phyloP scores from a whole-genome alignment of 2,888 invertebrate genomes.

The Gonocerus acuteangulatus region DNA sequence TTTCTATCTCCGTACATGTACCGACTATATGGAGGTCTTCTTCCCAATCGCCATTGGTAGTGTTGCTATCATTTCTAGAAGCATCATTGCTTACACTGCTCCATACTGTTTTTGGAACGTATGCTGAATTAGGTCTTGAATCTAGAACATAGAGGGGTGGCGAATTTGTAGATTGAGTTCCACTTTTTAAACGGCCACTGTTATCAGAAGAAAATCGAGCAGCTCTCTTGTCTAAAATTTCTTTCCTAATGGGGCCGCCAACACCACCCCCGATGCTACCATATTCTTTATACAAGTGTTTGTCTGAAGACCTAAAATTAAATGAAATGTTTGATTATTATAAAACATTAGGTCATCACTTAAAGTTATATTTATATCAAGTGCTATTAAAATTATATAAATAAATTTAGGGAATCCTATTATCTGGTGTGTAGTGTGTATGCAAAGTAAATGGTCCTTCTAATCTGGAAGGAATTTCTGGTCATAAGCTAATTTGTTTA shows the following conservation, averaged over 20 bases:
- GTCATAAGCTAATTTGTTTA: too few relatives aligned
- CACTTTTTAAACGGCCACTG: constrained; percentile 8
- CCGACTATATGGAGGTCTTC: constrained; percentile 86
- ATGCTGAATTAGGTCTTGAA: constrained; percentile 5
- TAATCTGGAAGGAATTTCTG: too few relatives aligned
- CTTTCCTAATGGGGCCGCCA: constrained; percentile 59
- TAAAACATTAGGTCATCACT: neutral
- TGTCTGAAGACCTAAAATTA: neutral
- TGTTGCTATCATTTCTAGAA: neutral
- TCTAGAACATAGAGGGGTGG: constrained; percentile 9
- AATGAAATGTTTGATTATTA: too few relatives aligned
- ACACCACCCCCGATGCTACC: constrained; percentile 46
- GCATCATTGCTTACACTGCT: neutral
- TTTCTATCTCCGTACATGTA: constrained; percentile 88
- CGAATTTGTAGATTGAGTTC: neutral
- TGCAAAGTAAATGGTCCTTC: too few relatives aligned
- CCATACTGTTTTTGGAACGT: neutral
- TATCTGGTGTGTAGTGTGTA: too few relatives aligned
- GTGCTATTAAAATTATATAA: neutral
- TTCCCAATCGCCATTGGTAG: constrained; percentile 9
- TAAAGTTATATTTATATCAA: neutral
- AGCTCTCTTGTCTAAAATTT: constrained; percentile 77
- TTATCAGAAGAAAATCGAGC: constrained; percentile 65
- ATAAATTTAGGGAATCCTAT: neutral
- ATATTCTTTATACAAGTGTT: constrained; percentile 59